Evolutionary conservation across 2,797 vertebrate genomes (phyloP), one percentile per base, ranked within the genome.

Genomic region (Adelosebastes latens): DNA sequence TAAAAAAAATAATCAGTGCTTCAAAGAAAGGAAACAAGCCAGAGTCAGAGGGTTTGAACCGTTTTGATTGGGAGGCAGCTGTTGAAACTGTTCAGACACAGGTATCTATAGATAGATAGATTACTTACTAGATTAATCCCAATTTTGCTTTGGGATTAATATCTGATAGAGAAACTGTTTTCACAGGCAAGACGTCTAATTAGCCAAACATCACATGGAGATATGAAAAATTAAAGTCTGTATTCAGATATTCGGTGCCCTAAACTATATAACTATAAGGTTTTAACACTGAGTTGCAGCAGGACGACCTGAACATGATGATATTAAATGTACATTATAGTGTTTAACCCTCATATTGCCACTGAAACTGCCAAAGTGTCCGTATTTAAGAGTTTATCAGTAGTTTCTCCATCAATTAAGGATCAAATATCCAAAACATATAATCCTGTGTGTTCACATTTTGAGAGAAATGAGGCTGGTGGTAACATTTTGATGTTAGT

Each of bases 121-220:
- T 27, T 42, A 42, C 14, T 1, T 31, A 29, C 27, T 29, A 32
- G 2, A 34, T 34, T 34, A 31, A 31, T 31, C 31, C 7, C 34
- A n/a, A 34, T 32, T 29, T 5, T 29, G 27, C 27, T 31, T 36
- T 39, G n/a, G 4, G 8, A 36, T 39, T 11, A 18, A 65, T 46
- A 65, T 42, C 5, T 53, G 3, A 4, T 0, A 1, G 46, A 7
- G 7, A 31, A 52, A 8, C 3, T 9, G 12, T 46, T 29, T 5
- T 29, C 27, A 25, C 0, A 0, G 29, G 24, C 62, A 42, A 7
- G 6, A n/a, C 1, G 3, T 32, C 0, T n/a, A 6, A 32, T 12
- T 13, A 8, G 32, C n/a, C 63, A 24, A 55, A 53, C 13, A 2
- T 32, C n/a, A 34, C 20, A 24, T 27, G 1, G 49, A 34, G 2